Evolutionary conservation across 2,888 invertebrate species (phyloP), one percentile per base, ranked within the genome.

Genomic region (Gibbula magus): DNA sequence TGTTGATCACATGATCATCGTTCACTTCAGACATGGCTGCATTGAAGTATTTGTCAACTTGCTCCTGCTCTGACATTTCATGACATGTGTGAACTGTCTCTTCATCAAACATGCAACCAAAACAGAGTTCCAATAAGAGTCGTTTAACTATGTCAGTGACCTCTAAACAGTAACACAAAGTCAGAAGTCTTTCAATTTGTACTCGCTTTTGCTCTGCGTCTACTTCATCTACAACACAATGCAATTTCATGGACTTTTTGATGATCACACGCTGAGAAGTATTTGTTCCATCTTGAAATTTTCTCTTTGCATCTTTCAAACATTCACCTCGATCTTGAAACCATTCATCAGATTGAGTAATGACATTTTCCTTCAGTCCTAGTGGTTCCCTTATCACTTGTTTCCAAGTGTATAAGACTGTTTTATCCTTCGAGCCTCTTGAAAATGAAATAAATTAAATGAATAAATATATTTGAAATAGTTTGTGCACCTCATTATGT

Each of bases 1-100:
- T 70, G 0, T 32, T n/a, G 1, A 35, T 16, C 70, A 70, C 70
- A 0, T 70, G 39, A 35, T 35, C 70, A 35, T 70, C 32, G 10
- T 39, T 13, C 1, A 70, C 70, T 5, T 70, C 70, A 8, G 39
- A n/a, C 32, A 70, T 0, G 18, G 70, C 70, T 4, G 10, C 3
- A 16, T 70, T 70, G 35, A 70, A 70, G 70, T 70, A 70, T 35
- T 35, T 70, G 39, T 70, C 70, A 1, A 70, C 35, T 35, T 22
- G 70, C 32, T 22, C 39, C 39, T 70, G 16, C 35, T 70, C 70
- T 35, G 70, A n/a, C 35, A 70, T 35, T 2, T 32, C 70, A 35
- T 16, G 70, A 67, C 67, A 67, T 2, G 70, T 70, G n/a, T 70
- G 70, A 70, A 70, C 70, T 35, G 4, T 0, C n/a, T 70, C 70